These are phyloP conservation scores for Invenusta paracnida DNA, from an alignment of 2,888 invertebrate genomes.

Conservation along the genomic window DNA sequence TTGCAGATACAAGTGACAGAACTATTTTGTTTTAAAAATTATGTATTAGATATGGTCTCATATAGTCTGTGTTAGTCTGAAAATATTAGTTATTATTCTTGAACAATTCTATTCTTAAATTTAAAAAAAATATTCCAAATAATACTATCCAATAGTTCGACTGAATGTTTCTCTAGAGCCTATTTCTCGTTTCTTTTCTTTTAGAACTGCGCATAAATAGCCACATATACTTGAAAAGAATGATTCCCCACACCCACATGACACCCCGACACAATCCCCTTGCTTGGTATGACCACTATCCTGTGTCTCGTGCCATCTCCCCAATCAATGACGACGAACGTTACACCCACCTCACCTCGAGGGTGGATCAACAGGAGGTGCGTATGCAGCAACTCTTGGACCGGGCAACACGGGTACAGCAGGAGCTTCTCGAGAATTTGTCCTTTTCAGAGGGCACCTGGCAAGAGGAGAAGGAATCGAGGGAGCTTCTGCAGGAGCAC, in stretches of 20 bases:
- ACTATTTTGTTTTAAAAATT: too few species aligned
- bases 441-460: slow-evolving; percentile 57
- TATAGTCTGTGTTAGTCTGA: too few species aligned
- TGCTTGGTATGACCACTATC: neutral
- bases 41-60: too few species aligned
- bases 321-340: neutral
- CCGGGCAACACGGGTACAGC: slow-evolving; percentile 3
- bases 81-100: too few species aligned
- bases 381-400: neutral
- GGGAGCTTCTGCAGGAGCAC: slow-evolving; percentile 57
- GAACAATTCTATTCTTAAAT: too few species aligned
- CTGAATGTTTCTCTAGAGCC: too few species aligned
- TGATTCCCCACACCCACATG: neutral
- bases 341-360: neutral
- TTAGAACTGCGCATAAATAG: too few species aligned
- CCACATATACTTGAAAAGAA: too few species aligned
- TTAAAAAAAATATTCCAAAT: too few species aligned
- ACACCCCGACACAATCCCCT: neutral
- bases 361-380: neutral
- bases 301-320: neutral
- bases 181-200: too few species aligned
- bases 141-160: too few species aligned
- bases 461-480: slow-evolving; percentile 57
- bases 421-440: slow-evolving; percentile 57
- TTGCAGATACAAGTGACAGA: too few species aligned